Evolutionary conservation across 2,797 vertebrate species (phyloP), one percentile per base, ranked within the genome.

Genomic region (Rhyacichthys aspro): DNA sequence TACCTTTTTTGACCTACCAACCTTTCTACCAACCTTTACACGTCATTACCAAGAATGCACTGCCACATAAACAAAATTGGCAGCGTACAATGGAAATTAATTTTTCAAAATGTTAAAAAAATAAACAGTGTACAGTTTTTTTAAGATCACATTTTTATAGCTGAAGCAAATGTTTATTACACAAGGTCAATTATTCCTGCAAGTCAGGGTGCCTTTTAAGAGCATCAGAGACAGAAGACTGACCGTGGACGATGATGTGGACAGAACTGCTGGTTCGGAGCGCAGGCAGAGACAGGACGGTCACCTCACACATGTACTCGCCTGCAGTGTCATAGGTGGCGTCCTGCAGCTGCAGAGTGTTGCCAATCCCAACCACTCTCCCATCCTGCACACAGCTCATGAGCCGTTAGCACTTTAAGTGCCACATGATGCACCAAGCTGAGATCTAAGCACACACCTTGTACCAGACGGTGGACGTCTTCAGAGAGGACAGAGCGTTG

Each of bases 161-260:
- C n/a, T n/a, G n/a, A n/a, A n/a, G n/a, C n/a, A n/a, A n/a, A n/a
- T n/a, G n/a, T n/a, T n/a, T n/a, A n/a, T n/a, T n/a, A n/a, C n/a
- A n/a, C n/a, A n/a, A n/a, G n/a, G n/a, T n/a, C n/a, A n/a, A n/a
- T n/a, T n/a, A n/a, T n/a, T n/a, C n/a, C n/a, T n/a, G n/a, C n/a
- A n/a, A n/a, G n/a, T n/a, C n/a, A n/a, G n/a, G n/a, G n/a, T n/a
- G n/a, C n/a, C n/a, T n/a, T n/a, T n/a, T n/a, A n/a, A n/a, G 23
- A 16, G 11, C 18, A 11, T 37, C 23, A 8, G 1, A 23, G 23
- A 28, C 0, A 4, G 19, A n/a, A 1, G 34, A 63, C 86, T 78
- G 83, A 98, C 97, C 95, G 43, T 93, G 83, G 3, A 98, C 83
- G 0, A 91, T 76, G 76, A 98, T 91, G 0, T 89, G 77, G 59